Evolutionary conservation across 2,113 vertebrate genomes (phyloP), one percentile per base, ranked within the genome.

Genomic region (Lichenostomus cassidix): DNA sequence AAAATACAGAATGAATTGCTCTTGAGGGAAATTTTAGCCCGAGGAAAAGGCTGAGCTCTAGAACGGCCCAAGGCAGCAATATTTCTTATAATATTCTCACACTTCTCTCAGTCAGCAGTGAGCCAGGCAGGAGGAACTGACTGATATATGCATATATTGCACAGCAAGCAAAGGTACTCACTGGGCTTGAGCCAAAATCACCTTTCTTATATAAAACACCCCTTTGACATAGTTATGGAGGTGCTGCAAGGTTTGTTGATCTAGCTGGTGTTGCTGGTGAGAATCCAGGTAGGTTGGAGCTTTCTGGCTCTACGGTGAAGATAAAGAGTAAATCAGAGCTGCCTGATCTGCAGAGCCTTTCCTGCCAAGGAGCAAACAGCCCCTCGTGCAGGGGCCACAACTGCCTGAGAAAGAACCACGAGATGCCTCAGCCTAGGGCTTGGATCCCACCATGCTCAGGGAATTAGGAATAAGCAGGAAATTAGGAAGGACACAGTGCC

Each of bases 221-320:
- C n/a, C 50, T 87, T 68, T 85, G 65, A 87, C 44, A 2, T 4
- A 79, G 79, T 41, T 83, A 25, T 46, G 44, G 62, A 94, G 69
- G 70, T 83, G 63, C 75, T 88, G 44, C 63, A 60, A 52, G 31
- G 47, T 85, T 92, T 89, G 64, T 87, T 87, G 81, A 76, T 18
- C 24, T 79, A 91, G 64, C 78, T 87, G 85, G 46, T 60, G 74
- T 25, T 90, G 75, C 70, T 93, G 79, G 85, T 90, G 82, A 73
- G 70, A 85, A 68, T 91, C 84, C 75, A 90, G 65, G 58, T 4
- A 76, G 31, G 53, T 68, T 76, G 87, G 50, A 83, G 16, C 67
- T 52, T 71, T 78, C 53, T 24, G 55, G 20, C 63, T 73, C n/a
- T 85, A 9, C 0, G 0, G 58, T n/a, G 58, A 76, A 91, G 65